phyloP scores from a whole-genome alignment of 2,888 invertebrate genomes.

The Idaea biselata region DNA sequence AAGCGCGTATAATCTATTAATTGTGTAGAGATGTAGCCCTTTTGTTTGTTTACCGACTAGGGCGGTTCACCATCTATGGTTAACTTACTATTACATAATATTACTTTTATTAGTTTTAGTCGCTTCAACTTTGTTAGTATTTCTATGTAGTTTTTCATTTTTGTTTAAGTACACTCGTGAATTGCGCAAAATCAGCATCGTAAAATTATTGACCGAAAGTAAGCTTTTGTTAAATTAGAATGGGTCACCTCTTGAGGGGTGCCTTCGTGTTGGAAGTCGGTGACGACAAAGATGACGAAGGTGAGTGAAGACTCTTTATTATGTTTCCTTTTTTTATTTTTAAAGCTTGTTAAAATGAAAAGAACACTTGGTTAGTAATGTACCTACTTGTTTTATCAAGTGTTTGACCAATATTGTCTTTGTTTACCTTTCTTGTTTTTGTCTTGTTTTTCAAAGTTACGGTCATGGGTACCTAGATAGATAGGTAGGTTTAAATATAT shows the following conservation, averaged over 20 bases:
- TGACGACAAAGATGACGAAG: constrained; percentile 59
- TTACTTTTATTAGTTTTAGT: constrained; percentile 33
- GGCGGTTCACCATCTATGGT: constrained; percentile 47
- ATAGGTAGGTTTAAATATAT: too few relatives aligned
- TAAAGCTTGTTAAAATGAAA: neutral
- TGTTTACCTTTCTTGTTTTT: neutral
- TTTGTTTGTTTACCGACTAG: constrained; percentile 63
- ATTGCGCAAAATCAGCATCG: constrained; percentile 71
- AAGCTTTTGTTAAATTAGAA: constrained; percentile 35
- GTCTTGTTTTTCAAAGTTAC: neutral
- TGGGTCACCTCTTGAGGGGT: constrained; percentile 71
- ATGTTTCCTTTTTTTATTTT: constrained; percentile 6
- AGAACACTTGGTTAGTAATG: neutral
- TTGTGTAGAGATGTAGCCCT: constrained; percentile 72
- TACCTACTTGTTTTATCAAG: neutral
- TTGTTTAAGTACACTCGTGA: constrained; percentile 49
- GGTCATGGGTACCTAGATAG: too few relatives aligned
- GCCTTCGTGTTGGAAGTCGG: constrained; percentile 62
- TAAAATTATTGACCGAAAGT: constrained; percentile 29
- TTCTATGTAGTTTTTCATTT: constrained; percentile 16
- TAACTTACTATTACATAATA: constrained; percentile 28
- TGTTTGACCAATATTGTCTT: neutral
- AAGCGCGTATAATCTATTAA: constrained; percentile 43
- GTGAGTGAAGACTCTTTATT: constrained; percentile 30
- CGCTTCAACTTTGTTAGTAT: constrained; percentile 24